A percentile compares a stretch with the other conserved stretches of the same genome.
Evolutionary conservation across 2,888 invertebrate genomes (phyloP).

Genomic region (Orthonychiurus folsomi): DNA sequence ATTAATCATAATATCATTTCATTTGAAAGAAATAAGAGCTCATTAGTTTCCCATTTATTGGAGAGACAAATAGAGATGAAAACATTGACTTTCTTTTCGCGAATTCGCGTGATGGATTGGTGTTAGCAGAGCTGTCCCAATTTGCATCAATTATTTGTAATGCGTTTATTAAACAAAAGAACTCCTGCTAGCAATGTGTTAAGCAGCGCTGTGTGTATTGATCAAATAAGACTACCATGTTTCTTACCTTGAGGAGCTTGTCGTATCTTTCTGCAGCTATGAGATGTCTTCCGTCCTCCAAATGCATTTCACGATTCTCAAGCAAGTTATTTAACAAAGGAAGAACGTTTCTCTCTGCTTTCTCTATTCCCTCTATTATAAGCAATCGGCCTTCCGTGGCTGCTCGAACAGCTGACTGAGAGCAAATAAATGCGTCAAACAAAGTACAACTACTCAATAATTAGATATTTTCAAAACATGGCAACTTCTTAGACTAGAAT

Average conservation of each 20-base stretch:
- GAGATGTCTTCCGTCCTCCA: constrained; percentile 91
- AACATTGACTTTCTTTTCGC: too few relatives aligned
- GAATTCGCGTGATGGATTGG: not conserved
- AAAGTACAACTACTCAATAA: not conserved
- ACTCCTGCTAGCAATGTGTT: not conserved
- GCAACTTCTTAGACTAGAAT: too few relatives aligned
- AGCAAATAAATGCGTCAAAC: constrained; percentile 14
- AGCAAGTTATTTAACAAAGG: constrained; percentile 91
- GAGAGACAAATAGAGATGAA: too few relatives aligned
- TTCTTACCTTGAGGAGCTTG: constrained; percentile 64
- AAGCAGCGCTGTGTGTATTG: not conserved
- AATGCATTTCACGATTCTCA: constrained; percentile 96
- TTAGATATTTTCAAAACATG: not conserved
- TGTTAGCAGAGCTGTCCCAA: not conserved
- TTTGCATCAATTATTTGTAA: not conserved
- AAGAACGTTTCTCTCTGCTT: constrained; percentile 91
- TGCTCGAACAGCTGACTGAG: constrained; percentile 82
- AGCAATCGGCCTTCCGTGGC: constrained; percentile 80
- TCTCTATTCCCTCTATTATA: constrained; percentile 91
- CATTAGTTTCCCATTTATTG: too few relatives aligned
- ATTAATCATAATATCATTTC: too few relatives aligned
- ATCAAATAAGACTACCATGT: not conserved
- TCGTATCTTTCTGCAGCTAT: constrained; percentile 84
- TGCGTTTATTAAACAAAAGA: not conserved
- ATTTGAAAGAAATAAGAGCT: too few relatives aligned